Conservation (phyloP, 2,113 vertebrate species). For the Ictalurus furcatus region DNA sequence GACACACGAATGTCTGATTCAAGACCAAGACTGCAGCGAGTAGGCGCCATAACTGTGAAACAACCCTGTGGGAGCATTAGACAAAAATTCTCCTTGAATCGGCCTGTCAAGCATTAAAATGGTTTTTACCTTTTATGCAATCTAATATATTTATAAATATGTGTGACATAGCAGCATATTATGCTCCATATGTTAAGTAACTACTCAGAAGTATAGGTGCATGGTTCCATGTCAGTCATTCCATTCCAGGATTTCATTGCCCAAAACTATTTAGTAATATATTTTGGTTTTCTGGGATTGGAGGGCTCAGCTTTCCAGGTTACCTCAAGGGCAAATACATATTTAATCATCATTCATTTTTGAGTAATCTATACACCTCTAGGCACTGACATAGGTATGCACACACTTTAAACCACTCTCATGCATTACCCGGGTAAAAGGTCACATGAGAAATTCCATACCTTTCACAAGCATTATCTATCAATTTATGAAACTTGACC, state of each 20-base stretch:
- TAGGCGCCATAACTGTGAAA: not conserved
- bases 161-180: not conserved
- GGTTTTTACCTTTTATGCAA: not conserved
- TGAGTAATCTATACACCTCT: slow-evolving; percentile 1
- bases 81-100: not conserved
- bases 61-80: not conserved
- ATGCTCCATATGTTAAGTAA: not conserved
- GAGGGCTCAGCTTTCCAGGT: not conserved
- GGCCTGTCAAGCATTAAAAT: not conserved
- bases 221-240: not conserved
- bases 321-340: slow-evolving; percentile 35
- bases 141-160: not conserved
- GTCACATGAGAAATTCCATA: not conserved
- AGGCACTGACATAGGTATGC: not conserved
- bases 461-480: not conserved
- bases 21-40: not conserved
- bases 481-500: slow-evolving; percentile 8
- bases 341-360: slow-evolving; percentile 35
- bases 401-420: not conserved
- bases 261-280: slow-evolving; percentile 9
- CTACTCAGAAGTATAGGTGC: not conserved
- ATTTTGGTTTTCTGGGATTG: slow-evolving; percentile 3
- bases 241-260: not conserved
- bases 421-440: not conserved
- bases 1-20: not conserved